Percentiles rank a stretch among this genome's conserved stretches.
Conservation (phyloP, 1,140 invertebrate genomes). For the Hyposmocoma kahamanoa region DNA sequence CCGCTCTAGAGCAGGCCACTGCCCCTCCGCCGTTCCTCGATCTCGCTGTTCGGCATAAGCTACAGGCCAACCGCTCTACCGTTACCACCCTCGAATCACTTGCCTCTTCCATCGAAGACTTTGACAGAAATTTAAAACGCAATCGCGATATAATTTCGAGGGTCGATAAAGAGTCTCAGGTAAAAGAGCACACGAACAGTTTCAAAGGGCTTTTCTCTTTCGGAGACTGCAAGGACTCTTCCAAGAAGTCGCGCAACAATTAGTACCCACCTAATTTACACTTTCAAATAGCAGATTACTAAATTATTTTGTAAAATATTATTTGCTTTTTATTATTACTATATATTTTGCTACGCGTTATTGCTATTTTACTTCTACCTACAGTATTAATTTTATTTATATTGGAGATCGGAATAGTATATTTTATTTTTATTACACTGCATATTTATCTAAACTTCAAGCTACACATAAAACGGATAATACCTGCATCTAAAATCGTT, state of each 20-base stretch:
- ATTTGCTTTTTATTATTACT: too few relatives aligned
- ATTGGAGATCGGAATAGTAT: too few relatives aligned
- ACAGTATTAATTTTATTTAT: too few relatives aligned
- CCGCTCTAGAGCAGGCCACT: conserved; percentile 10
- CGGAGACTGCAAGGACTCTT: conserved; percentile 35
- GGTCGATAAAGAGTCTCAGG: conserved; percentile 50
- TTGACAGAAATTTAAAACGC: conserved; percentile 45
- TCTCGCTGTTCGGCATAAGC: conserved; percentile 25
- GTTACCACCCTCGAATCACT: conserved; percentile 60
- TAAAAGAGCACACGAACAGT: conserved; percentile 42
- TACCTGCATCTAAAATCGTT: too few relatives aligned
- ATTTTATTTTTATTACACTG: too few relatives aligned
- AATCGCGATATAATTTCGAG: conserved; percentile 37
- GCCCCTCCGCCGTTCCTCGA: conserved; percentile 29
- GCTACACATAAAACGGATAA: too few relatives aligned
- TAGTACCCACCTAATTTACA: too few relatives aligned
- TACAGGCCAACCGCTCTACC: conserved; percentile 38
- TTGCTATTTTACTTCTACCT: too few relatives aligned
- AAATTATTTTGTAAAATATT: too few relatives aligned
- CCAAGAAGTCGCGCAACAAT: conserved; percentile 49
- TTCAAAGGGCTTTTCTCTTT: conserved; percentile 43
- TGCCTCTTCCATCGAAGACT: conserved; percentile 41
- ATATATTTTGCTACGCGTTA: background rate
- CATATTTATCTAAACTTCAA: too few relatives aligned
- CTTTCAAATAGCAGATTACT: too few relatives aligned